These are phyloP conservation scores for Spermophilus dauricus DNA, from an alignment of 2,113 vertebrate genomes.

Conservation along the genomic window DNA sequence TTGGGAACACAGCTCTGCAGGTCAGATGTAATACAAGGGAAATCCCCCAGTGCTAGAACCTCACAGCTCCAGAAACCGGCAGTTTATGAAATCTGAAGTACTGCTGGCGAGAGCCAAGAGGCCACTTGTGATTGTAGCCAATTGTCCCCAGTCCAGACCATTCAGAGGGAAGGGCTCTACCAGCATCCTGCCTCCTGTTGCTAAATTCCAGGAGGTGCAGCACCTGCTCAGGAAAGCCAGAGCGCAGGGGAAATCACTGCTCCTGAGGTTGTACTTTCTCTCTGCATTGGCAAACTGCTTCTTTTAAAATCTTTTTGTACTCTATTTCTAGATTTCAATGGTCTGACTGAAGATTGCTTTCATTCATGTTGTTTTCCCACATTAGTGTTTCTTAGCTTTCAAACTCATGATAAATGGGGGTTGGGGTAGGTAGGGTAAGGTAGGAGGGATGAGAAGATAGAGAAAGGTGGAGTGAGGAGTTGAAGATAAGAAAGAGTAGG, in stretches of 20 bases:
- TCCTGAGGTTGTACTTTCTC: background rate
- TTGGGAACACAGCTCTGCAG: background rate
- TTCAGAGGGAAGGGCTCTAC: background rate
- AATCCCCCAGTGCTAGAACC: slow-evolving; percentile 51
- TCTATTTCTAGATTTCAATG: slow-evolving; percentile 9
- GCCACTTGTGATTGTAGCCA: slow-evolving; percentile 12
- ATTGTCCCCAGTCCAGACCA: slow-evolving; percentile 61
- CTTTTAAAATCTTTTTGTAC: slow-evolving; percentile 45
- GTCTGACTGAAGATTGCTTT: background rate
- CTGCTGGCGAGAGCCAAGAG: slow-evolving; percentile 59
- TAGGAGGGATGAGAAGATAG: too few species aligned
- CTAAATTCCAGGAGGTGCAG: background rate
- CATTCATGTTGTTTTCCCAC: background rate
- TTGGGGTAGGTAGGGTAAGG: too few species aligned
- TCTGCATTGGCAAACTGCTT: background rate
- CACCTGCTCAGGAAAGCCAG: slow-evolving; percentile 9
- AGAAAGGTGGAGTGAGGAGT: fast-evolving
- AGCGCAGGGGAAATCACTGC: background rate
- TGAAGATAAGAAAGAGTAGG: background rate
- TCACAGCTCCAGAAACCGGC: slow-evolving; percentile 27
- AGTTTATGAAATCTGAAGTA: slow-evolving; percentile 63
- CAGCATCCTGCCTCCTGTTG: background rate
- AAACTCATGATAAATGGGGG: background rate
- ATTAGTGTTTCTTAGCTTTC: background rate
- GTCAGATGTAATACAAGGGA: slow-evolving; percentile 40